phyloP scores from a whole-genome alignment of 1,140 invertebrate species.

The Pomacea maculata region DNA sequence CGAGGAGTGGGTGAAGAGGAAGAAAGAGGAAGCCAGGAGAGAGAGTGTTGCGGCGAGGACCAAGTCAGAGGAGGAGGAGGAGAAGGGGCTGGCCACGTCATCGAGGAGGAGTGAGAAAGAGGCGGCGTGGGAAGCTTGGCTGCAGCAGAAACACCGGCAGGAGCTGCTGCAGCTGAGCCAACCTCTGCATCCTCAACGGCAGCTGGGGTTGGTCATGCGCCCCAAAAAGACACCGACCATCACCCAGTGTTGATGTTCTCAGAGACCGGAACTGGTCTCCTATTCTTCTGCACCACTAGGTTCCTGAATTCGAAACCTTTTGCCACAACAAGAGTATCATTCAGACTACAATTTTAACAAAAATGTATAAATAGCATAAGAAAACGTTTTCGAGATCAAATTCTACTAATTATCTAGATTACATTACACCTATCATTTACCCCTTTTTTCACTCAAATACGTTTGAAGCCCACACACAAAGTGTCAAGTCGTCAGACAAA shows the following conservation, averaged over 20 bases:
- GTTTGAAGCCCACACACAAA: too few relatives aligned
- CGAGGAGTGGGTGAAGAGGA: conserved; percentile 12
- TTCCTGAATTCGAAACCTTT: too few relatives aligned
- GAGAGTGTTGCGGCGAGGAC: background rate
- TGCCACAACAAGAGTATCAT: too few relatives aligned
- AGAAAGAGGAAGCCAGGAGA: too few relatives aligned
- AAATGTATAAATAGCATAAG: background rate
- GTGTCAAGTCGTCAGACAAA: too few relatives aligned
- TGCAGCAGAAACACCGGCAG: background rate
- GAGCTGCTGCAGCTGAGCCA: background rate
- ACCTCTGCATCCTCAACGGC: background rate
- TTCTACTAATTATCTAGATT: too few relatives aligned
- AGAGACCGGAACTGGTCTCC: too few relatives aligned
- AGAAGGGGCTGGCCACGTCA: background rate
- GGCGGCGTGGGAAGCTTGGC: background rate
- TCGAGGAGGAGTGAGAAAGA: background rate
- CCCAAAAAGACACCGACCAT: conserved; percentile 7
- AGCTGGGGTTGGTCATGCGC: background rate
- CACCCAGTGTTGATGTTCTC: background rate
- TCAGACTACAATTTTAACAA: background rate
- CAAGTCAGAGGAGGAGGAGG: background rate
- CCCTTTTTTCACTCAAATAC: too few relatives aligned
- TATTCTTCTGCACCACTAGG: too few relatives aligned
- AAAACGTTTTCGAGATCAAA: background rate
- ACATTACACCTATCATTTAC: too few relatives aligned